Base-by-base conservation (phyloP, 2,888 invertebrate genomes). In the Hydriomena furcata region DNA sequence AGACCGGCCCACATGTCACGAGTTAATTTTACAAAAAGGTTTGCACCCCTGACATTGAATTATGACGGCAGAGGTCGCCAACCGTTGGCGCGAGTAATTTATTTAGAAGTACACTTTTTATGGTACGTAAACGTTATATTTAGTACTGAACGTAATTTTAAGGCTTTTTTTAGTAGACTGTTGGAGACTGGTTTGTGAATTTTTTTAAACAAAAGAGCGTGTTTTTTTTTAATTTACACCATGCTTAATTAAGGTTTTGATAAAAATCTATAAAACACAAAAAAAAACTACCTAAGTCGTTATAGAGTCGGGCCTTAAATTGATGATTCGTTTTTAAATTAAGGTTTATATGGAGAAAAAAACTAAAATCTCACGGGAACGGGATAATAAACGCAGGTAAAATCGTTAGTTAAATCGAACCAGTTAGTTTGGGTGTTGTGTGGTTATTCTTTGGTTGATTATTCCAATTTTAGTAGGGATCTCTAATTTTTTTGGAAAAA, bases 1-100 rank as follows among this genome's bases (percentile, higher is more conserved):
- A 45, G 40, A 30, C 46, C 46, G 37, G 28, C 42, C 48, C 45
- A 57, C 55, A 57, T 40, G 58, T 60, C 61, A 56, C 62, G 60
- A 71, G 66, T 71, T 71, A 70, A 72, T 74, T 75, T 72, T 63
- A 68, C 66, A 71, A 69, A 74, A 75, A 73, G 71, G 73, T 71
- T 71, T 56, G 59, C 68, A 60, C 65, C 67, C 48, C 67, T 68
- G 66, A 49, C 52, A 55, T 55, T 68, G 71, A 76, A 65, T 71
- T 76, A 74, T 70, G 67, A 62, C 58, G 66, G 47, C 67, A 69
- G 71, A 59, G 71, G 71, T 73, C 71, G 54, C 65, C 65, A 65
- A 65, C 68, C 64, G 67, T 66, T 68, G 65, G 66, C 57, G 46
- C 60, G 35, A 43, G 52, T 56, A 52, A 56, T 58, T 58, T 58